Base-by-base conservation (phyloP, 2,797 vertebrate species). In the Acanthurus lineatus region DNA sequence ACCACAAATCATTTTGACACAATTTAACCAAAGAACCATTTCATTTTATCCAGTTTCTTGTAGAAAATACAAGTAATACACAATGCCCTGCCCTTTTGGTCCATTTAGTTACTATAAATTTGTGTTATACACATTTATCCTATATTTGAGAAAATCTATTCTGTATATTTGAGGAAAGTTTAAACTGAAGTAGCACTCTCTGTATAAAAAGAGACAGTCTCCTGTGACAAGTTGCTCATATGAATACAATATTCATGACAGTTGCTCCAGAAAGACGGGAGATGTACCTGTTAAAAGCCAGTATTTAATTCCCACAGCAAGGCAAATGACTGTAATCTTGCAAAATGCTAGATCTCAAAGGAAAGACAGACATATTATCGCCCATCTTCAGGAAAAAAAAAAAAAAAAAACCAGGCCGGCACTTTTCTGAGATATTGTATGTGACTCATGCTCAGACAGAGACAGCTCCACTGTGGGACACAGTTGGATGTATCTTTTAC, bases 241-340 rank as follows among this genome's bases (percentile, higher is more conserved):
- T 59, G 19, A 87, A 54, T 35, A 3, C 17, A 44, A 70, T 73
- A 74, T 85, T 63, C 19, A 47, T 14, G 32, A 56, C 40, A 42
- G 40, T 12, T 42, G 40, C 77, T 79, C 51, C 57, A 72, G 53
- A 77, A 17, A 58, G 14, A 45, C 53, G 69, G 53, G 28, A 76
- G 58, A 85, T 73, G 61, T 62, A 35, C 7, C 49, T 67, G 64
- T 60, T 72, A 77, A 77, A 81, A 54, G 52, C 44, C 57, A 49
- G 51, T 28, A 40, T 79, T 79, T 85, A 79, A 86, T 79, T 82
- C 48, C 64, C 58, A 52, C 65, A 66, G 48, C 53, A 79, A 38
- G 22, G 62, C 25, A 80, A 84, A 79, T 83, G 35, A 61, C 71
- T 68, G 73, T 79, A 73, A 85, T 89, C 84, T 85, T 45, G 59